A percentile compares a stretch with the other conserved stretches of the same genome.
These are phyloP conservation scores for Diaprepes abbreviatus DNA, from an alignment of 2,888 invertebrate species.

Conservation along the genomic window DNA sequence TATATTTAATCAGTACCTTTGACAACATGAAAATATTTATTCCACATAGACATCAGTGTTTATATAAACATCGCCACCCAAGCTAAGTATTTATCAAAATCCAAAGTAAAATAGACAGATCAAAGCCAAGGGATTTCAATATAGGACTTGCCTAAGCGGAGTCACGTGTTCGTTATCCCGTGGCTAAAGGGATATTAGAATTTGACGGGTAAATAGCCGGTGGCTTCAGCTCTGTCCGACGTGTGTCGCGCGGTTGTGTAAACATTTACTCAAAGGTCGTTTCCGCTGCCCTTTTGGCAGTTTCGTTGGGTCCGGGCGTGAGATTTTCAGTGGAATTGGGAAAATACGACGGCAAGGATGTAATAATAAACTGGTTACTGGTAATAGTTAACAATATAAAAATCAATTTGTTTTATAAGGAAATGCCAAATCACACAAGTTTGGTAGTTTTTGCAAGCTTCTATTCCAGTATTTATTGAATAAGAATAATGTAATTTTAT, in stretches of 20 bases:
- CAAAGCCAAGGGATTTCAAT: slow-evolving; percentile 27
- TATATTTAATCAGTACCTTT: slow-evolving; percentile 14
- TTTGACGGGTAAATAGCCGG: slow-evolving; percentile 21
- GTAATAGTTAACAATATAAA: too few relatives aligned
- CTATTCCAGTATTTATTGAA: too few relatives aligned
- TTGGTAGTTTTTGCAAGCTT: too few relatives aligned
- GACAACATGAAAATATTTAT: slow-evolving; percentile 18
- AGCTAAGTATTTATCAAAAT: slow-evolving; percentile 20
- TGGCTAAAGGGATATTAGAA: slow-evolving; percentile 37
- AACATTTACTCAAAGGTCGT: slow-evolving; percentile 44
- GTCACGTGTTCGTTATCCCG: slow-evolving; percentile 30
- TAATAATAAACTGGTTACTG: too few relatives aligned
- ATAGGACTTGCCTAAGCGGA: slow-evolving; percentile 20
- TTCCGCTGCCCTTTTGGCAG: slow-evolving; percentile 34
- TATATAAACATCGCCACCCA: slow-evolving; percentile 24
- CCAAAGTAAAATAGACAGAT: slow-evolving; percentile 35
- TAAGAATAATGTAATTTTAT: too few relatives aligned
- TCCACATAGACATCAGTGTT: slow-evolving; percentile 5
- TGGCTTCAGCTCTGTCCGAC: slow-evolving; percentile 20
- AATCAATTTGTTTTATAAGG: too few relatives aligned
- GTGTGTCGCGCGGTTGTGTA: slow-evolving; percentile 42
- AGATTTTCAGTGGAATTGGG: slow-evolving; percentile 25
- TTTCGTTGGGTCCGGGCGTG: slow-evolving; percentile 24
- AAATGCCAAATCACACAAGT: too few relatives aligned
- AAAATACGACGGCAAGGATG: neutral